Base-by-base conservation (phyloP, 2,113 vertebrate species). In the Chamaea fasciata region DNA sequence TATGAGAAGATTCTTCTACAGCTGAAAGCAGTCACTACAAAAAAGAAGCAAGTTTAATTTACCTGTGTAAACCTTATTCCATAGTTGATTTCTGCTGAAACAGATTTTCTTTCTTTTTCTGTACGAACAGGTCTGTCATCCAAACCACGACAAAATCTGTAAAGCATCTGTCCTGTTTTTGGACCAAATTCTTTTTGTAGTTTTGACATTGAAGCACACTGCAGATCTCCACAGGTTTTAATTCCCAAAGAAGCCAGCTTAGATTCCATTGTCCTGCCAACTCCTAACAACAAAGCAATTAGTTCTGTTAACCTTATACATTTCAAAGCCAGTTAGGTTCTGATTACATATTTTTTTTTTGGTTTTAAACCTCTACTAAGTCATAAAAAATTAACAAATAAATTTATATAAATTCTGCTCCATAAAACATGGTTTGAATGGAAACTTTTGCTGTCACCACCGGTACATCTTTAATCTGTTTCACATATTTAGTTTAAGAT, bases 81-180 rank as follows among this genome's bases (percentile, higher is more conserved):
- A 96, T 99, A 99, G 97, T 99, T 99, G 98, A 99, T 99, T 96
- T 99, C 99, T 31, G 99, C 99, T 26, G 99, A 99, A 95, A 99
- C 98, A 23, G 99, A 99, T 96, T 99, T 99, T 82, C 99, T 99
- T 91, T 99, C 98, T 96, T 99, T 99, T 92, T 99, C 99, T 53
- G 98, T 98, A 95, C 98, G 98, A 86, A 99, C 98, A 7, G 99
- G 99, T 63, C 99, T 97, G 84, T 99, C 99, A 78, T 99, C 99
- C 89, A 99, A 98, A 46, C 99, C 99, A 79, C 99, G 98, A 95
- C 99, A 99, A 96, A 99, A 99, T 78, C 99, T 98, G 94, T 99
- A 99, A 20, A 99, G 98, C 64, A 99, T 99, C 41, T 99, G 99
- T 75, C 99, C 99, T 9, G 98, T 99, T 90, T 99, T 98, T 19